Conservation (phyloP, 2,888 invertebrate species). For the Drosophila rellima region DNA sequence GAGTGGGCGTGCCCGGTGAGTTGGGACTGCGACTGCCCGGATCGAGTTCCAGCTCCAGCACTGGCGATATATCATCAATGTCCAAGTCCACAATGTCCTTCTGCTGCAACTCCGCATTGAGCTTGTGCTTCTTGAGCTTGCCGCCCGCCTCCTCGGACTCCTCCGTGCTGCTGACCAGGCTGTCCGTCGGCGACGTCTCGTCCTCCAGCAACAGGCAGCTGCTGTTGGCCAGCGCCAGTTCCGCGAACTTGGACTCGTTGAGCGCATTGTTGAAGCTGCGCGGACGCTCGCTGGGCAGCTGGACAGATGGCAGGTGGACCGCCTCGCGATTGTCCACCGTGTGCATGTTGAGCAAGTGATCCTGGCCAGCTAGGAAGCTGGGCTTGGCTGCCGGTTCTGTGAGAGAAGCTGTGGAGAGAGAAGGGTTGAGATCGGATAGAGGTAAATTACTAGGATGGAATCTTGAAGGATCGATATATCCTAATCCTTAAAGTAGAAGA, state of each 20-base stretch:
- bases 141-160: conserved; percentile 83
- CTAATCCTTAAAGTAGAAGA: no score
- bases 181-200: conserved; percentile 94
- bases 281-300: conserved; percentile 72
- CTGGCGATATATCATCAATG: conserved; percentile 86
- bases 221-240: conserved; percentile 89
- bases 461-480: no score
- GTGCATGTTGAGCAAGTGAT: conserved; percentile 71
- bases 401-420: conserved; percentile 56
- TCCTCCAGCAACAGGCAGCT: conserved; percentile 91
- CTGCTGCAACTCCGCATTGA: conserved; percentile 86
- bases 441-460: not conserved
- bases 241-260: conserved; percentile 89
- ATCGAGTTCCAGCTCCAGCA: conserved; percentile 84
- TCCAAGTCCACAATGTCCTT: conserved; percentile 86
- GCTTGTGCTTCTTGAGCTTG: conserved; percentile 84
- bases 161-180: conserved; percentile 87
- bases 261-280: conserved; percentile 79
- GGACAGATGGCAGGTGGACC: not conserved
- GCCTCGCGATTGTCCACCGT: conserved; percentile 59
- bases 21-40: conserved; percentile 85
- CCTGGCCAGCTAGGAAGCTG: conserved; percentile 29
- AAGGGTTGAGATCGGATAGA: not conserved
- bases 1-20: conserved; percentile 92
- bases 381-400: conserved; percentile 59